Evolutionary conservation across 2,888 invertebrate genomes (phyloP), one percentile per base, ranked within the genome.

Genomic region (Heliconius erato): DNA sequence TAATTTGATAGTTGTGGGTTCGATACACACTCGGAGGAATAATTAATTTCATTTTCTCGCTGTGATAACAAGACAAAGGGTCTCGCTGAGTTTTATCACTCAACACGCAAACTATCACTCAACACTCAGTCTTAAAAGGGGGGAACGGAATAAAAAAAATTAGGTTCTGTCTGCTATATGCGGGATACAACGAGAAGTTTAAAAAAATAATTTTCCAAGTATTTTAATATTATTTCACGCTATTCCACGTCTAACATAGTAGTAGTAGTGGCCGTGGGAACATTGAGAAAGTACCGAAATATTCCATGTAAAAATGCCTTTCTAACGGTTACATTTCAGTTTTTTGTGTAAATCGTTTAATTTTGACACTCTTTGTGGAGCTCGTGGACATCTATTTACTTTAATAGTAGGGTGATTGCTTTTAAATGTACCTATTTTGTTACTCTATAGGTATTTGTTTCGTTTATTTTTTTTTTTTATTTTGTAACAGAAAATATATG

Each of bases 341-440:
- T 72, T 63, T 72, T 72, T 72, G 72, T 26, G 72, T 26, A n/a
- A 16, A 26, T n/a, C 44, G 72, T 71, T 44, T 72, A 72, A 72
- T 72, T 72, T 72, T 44, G 72, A 72, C 44, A 72, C 16, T 49
- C 44, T 72, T 72, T 72, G 72, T 72, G 1, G 44, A 72, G 72
- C 49, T 72, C 9, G 72, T 26, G 49, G 71, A 7, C 14, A 49
- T 49, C 26, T 72, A 44, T 72, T 72, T 49, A 49, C 44, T 49
- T 49, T 49, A 72, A 44, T 72, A 11, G 40, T 40, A 7, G 28
- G 16, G 72, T 16, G 26, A 26, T 44, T 16, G 26, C n/a, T 12
- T 40, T 32, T 28, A 35, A 67, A 67, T 26, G 28, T 71, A 67
- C 28, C 67, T 28, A 28, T 44, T n/a, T n/a, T 44, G n/a, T 67